Percentiles rank a stretch among this genome's conserved stretches.
Evolutionary conservation across 1,140 invertebrate species (phyloP).

Genomic region (Arctopsyche grandis): DNA sequence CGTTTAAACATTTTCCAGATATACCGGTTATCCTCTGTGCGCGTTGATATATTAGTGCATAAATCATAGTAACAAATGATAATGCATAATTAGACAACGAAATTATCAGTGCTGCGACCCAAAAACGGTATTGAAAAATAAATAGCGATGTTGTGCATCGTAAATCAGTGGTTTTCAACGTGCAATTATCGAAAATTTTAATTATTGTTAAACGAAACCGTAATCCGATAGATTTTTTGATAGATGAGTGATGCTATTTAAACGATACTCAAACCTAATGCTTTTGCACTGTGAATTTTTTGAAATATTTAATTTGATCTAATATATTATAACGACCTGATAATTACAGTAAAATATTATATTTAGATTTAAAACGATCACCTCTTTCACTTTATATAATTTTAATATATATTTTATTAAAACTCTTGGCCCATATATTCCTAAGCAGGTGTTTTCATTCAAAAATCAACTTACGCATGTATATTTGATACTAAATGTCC

Average conservation of each 20-base stretch:
- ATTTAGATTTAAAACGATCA: too few relatives aligned
- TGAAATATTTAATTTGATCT: too few relatives aligned
- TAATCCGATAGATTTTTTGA: not conserved
- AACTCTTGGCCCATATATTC: too few relatives aligned
- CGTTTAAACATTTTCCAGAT: not conserved
- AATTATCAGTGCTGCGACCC: conserved; percentile 25
- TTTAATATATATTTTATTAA: too few relatives aligned
- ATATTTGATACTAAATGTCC: too few relatives aligned
- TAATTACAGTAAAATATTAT: too few relatives aligned
- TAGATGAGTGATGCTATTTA: not conserved
- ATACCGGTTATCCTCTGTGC: not conserved
- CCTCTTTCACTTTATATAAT: too few relatives aligned
- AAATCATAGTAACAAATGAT: conserved; percentile 28
- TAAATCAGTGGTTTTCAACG: conserved; percentile 7
- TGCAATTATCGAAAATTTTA: not conserved
- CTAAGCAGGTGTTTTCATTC: too few relatives aligned
- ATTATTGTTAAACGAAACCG: not conserved
- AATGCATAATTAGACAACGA: conserved; percentile 29
- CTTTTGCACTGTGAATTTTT: not conserved
- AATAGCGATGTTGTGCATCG: conserved; percentile 2
- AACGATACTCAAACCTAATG: too few relatives aligned
- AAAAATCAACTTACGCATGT: too few relatives aligned
- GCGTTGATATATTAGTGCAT: conserved; percentile 19
- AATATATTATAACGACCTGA: too few relatives aligned
- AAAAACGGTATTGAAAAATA: conserved; percentile 17